Evolutionary conservation across 2,888 invertebrate species (phyloP).

Genomic region (Athrips mouffetella): DNA sequence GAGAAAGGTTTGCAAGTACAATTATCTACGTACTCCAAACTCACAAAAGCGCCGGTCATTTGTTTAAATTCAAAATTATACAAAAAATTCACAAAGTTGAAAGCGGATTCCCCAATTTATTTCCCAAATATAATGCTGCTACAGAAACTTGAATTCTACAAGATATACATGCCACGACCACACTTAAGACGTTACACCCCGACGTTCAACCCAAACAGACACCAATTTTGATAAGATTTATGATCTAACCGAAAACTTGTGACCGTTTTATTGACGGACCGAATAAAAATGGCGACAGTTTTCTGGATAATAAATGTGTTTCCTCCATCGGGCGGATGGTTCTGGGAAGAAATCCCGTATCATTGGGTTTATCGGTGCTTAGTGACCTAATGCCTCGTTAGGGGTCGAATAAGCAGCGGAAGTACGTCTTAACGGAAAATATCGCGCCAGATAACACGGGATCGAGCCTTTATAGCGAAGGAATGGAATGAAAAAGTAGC

Average conservation of each 20-base stretch:
- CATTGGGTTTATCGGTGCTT: constrained; percentile 22
- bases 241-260: constrained; percentile 9
- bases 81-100: too few relatives aligned
- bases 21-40: too few relatives aligned
- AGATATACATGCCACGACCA: neutral
- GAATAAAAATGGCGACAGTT: constrained; percentile 14
- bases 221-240: constrained; percentile 9
- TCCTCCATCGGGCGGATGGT: constrained; percentile 11
- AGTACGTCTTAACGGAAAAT: constrained; percentile 11
- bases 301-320: constrained; percentile 18
- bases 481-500: constrained; percentile 8
- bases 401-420: constrained; percentile 5
- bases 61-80: too few relatives aligned
- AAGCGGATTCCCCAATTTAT: too few relatives aligned
- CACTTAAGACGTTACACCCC: neutral
- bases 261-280: constrained; percentile 13
- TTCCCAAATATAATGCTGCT: neutral
- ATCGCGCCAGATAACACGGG: constrained; percentile 13
- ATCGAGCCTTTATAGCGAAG: constrained; percentile 5
- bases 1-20: too few relatives aligned
- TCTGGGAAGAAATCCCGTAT: constrained; percentile 12
- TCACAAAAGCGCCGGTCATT: too few relatives aligned
- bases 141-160: neutral
- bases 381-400: constrained; percentile 25
- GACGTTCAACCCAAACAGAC: constrained; percentile 4